Conservation (phyloP, 2,888 invertebrate genomes). For the Cephus pygmeus region DNA sequence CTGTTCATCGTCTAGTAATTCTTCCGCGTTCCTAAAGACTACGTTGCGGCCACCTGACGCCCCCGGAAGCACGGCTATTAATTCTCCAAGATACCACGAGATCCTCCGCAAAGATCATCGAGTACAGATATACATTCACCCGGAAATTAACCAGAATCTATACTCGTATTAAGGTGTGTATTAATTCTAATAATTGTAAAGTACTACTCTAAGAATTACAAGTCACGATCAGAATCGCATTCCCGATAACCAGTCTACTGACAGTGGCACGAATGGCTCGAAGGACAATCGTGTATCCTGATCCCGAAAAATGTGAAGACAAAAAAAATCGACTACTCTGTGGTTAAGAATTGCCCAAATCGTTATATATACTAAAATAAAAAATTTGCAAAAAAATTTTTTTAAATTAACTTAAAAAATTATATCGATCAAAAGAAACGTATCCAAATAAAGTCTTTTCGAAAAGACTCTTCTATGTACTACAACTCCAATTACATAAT, state of each 20-base stretch:
- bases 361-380: not conserved
- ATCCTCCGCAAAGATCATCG: not conserved
- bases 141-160: not conserved
- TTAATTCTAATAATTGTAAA: not conserved
- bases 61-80: not conserved
- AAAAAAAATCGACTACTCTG: not conserved
- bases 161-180: not conserved
- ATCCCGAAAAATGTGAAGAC: not conserved
- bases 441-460: no score
- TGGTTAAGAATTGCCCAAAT: not conserved
- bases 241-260: not conserved
- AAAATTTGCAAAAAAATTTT: slow-evolving; percentile 1
- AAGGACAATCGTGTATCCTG: not conserved
- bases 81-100: not conserved
- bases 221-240: not conserved
- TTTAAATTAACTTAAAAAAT: not conserved
- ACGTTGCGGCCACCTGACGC: not conserved
- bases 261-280: not conserved
- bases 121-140: not conserved
- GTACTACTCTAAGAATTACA: not conserved
- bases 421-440: no score
- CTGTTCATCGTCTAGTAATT: not conserved
- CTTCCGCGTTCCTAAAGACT: not conserved
- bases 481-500: not conserved
- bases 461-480: not conserved